Base-by-base conservation (phyloP, 2,797 vertebrate species). In the Sandelia bainsii region DNA sequence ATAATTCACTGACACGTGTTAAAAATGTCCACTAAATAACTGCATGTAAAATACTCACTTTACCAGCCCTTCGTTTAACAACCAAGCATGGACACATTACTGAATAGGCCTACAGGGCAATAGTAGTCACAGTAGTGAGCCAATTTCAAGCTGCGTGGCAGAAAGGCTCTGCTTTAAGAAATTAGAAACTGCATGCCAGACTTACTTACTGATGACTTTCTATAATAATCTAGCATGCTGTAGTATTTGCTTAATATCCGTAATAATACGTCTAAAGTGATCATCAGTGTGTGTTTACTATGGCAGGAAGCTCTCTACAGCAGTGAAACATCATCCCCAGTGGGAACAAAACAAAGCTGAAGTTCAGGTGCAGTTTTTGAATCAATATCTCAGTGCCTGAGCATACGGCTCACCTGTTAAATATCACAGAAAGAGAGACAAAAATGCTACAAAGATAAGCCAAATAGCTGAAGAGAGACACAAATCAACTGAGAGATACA, bases 1-100 rank as follows among this genome's bases (percentile, higher is more conserved):
- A n/a, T 45, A 46, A 25, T 72, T 50, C 20, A 50, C 27, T 65
- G 61, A 20, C 60, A 60, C 37, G 44, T 16, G 14, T 13, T 42
- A 16, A 32, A 10, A 51, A 32, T 32, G 29, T 32, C 29, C 25
- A 25, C 29, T 32, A 1, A 8, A 32, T 8, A 32, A 32, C 29
- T 32, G 1, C 29, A 32, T 32, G 29, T 32, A 8, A 32, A 8
- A 32, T 32, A 32, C 29, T 32, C 6, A 32, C 29, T 32, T 32
- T 8, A 32, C 29, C 29, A 32, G 8, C 29, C 6, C 25, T 25
- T 25, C 25, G 4, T 25, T 25, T 25, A 25, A 25, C 25, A 25
- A 40, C 44, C 14, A 8, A 37, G 19, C 34, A 32, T 25, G 20
- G 22, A 32, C 8, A 34, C 42, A 63, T 63, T 37, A 59, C 29